Conservation (phyloP, 1,140 invertebrate species). For the Chymomyza costata region DNA sequence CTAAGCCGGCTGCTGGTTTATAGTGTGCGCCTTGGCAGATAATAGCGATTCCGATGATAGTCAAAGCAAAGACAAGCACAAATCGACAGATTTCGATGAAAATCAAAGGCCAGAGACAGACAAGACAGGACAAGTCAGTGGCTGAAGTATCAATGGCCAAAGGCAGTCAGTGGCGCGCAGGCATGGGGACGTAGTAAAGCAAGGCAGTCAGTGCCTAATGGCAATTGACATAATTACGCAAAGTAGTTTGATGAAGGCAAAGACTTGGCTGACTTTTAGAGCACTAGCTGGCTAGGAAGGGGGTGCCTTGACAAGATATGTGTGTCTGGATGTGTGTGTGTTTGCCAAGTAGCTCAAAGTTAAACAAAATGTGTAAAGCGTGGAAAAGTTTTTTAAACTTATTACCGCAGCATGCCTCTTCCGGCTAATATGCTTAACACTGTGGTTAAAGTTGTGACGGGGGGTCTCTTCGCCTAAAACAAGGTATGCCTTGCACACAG, state of each 20-base stretch:
- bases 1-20: too few species aligned
- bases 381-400: conserved; percentile 63
- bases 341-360: conserved; percentile 11
- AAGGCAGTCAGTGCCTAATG: conserved; percentile 41
- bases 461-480: too few species aligned
- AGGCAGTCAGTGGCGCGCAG: conserved; percentile 1
- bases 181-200: background rate
- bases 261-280: too few species aligned
- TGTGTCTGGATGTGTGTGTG: background rate
- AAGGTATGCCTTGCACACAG: too few species aligned
- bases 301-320: conserved; percentile 4
- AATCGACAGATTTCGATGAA: conserved; percentile 40
- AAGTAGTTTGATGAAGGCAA: conserved; percentile 45
- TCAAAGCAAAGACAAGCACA: conserved; percentile 9
- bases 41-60: too few species aligned
- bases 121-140: background rate
- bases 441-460: background rate
- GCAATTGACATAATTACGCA: conserved; percentile 70
- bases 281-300: conserved; percentile 4
- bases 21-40: conserved; percentile 16
- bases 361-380: conserved; percentile 16
- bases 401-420: conserved; percentile 51
- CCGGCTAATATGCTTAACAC: conserved; percentile 38
- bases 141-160: conserved; percentile 45
- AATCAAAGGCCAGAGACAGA: conserved; percentile 39